These are phyloP conservation scores for Chlamydotis undulata DNA, from an alignment of 2,113 vertebrate genomes.

Conservation along the genomic window DNA sequence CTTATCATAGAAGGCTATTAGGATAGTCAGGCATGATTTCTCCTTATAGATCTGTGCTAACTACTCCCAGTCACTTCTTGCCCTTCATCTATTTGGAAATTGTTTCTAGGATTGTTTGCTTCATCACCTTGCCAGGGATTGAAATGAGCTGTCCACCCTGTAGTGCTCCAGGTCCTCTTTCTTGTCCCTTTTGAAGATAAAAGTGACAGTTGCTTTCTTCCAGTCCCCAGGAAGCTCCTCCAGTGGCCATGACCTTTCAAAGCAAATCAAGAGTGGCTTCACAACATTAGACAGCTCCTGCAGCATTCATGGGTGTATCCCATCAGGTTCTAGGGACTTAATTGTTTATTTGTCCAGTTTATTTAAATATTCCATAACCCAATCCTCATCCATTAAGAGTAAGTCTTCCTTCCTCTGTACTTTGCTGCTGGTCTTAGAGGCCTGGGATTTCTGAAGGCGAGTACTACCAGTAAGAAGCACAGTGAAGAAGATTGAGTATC, in stretches of 20 bases:
- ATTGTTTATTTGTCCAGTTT: neutral
- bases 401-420: neutral
- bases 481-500: neutral
- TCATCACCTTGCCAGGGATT: neutral
- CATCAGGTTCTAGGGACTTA: neutral
- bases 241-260: neutral
- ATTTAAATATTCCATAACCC: neutral
- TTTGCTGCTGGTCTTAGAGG: neutral
- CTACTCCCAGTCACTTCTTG: neutral
- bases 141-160: neutral
- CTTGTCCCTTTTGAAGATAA: neutral
- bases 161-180: neutral
- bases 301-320: neutral
- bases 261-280: neutral
- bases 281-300: neutral
- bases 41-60: neutral
- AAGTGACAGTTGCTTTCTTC: neutral
- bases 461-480: neutral
- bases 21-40: neutral
- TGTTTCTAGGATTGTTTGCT: neutral
- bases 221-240: neutral
- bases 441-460: neutral
- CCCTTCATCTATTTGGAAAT: neutral
- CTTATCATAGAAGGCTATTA: neutral
- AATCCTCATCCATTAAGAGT: neutral